Evolutionary conservation across 2,888 invertebrate genomes (phyloP).

Genomic region (Parapristionchus giblindavisi): DNA sequence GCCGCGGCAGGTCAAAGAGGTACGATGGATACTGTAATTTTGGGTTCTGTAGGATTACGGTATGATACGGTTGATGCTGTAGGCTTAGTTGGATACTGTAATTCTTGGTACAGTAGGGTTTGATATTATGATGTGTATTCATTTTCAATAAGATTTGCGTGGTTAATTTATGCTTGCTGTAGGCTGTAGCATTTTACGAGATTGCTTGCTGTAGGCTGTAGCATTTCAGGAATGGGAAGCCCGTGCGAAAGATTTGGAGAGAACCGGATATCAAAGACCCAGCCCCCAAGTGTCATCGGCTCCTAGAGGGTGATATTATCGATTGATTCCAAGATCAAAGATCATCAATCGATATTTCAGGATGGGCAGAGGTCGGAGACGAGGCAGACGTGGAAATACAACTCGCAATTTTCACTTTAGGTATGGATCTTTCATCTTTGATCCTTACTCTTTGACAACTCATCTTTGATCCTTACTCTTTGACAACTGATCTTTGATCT

Average conservation of each 20-base stretch:
- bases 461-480: too few species aligned
- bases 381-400: constrained; percentile 8
- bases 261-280: constrained; percentile 6
- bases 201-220: too few species aligned
- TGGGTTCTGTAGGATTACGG: constrained; percentile 22
- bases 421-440: neutral
- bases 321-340: neutral
- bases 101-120: too few species aligned
- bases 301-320: neutral
- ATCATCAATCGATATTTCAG: constrained; percentile 10
- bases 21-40: too few species aligned
- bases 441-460: neutral
- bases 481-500: neutral
- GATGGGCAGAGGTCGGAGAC: neutral
- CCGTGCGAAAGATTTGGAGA: constrained; percentile 26
- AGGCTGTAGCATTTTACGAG: too few species aligned
- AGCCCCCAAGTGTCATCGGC: neutral
- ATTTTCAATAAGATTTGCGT: too few species aligned
- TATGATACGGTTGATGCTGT: too few species aligned
- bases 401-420: constrained; percentile 38
- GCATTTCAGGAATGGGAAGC: constrained; percentile 32
- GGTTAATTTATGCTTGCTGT: too few species aligned
- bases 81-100: too few species aligned
- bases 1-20: constrained; percentile 25
- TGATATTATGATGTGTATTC: too few species aligned